Evolutionary conservation across 2,797 vertebrate genomes (phyloP).

Genomic region (Hippopotamyrus pictus): DNA sequence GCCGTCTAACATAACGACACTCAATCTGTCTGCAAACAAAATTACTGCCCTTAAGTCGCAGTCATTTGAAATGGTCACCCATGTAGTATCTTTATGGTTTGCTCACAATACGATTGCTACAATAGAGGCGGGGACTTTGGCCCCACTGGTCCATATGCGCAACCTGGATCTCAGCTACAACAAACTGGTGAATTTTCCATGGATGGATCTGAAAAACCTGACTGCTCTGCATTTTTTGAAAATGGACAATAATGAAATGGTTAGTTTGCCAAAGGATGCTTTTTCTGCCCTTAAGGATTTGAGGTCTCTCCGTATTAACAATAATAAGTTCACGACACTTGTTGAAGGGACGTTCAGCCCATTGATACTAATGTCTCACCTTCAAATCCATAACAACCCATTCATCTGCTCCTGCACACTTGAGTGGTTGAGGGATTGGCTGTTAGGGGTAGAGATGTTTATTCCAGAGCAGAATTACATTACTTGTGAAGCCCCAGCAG

Average conservation of each 20-base stretch:
- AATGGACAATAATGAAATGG: slow-evolving; percentile 94
- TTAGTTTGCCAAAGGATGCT: slow-evolving; percentile 72
- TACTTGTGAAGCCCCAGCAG: slow-evolving; percentile 67
- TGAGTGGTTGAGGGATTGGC: slow-evolving; percentile 89
- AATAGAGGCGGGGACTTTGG: slow-evolving; percentile 71
- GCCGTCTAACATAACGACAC: slow-evolving; percentile 84
- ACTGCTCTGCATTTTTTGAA: slow-evolving; percentile 87
- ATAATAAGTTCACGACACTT: slow-evolving; percentile 79
- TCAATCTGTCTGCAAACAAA: slow-evolving; percentile 92
- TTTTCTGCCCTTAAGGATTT: slow-evolving; percentile 80
- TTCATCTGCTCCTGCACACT: slow-evolving; percentile 85
- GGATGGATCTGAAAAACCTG: slow-evolving; percentile 82
- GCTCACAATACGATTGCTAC: slow-evolving; percentile 83
- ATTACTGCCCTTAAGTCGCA: slow-evolving; percentile 71
- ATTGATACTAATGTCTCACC: slow-evolving; percentile 77
- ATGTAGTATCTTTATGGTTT: slow-evolving; percentile 88
- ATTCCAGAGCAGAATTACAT: slow-evolving; percentile 75
- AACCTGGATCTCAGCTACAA: slow-evolving; percentile 95
- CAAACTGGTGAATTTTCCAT: slow-evolving; percentile 84
- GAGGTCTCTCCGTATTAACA: slow-evolving; percentile 87
- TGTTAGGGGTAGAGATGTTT: slow-evolving; percentile 70
- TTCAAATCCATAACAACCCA: slow-evolving; percentile 90
- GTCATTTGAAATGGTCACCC: slow-evolving; percentile 76
- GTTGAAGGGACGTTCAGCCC: slow-evolving; percentile 78
- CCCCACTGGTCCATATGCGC: slow-evolving; percentile 75